Base-by-base conservation (phyloP, 2,888 invertebrate species). In the Entomobrya proxima region DNA sequence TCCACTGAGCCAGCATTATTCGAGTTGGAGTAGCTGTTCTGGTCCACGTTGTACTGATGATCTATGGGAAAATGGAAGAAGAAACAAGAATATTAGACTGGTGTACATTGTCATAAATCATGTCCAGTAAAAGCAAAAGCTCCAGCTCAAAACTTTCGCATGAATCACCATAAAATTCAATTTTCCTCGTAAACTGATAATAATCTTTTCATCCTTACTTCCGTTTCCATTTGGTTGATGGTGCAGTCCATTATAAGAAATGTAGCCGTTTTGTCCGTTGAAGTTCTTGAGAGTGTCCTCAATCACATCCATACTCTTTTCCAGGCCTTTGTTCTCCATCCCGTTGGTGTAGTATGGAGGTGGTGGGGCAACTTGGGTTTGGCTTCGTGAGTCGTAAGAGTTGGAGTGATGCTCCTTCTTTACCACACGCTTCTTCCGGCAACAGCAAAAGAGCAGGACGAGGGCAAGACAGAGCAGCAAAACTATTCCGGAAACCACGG, bases 1-100 rank as follows among this genome's bases (percentile, higher is more conserved):
- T 98, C 97, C 84, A 97, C 97, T 91, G 97, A 97, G 90, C 97
- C 97, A n/a, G 97, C 97, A 92, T 97, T 97, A 93, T 97, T 97
- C 86, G 97, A 97, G 92, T 97, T 97, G 86, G 97, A 96, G 92
- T 97, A 97, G 92, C 96, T 96, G 92, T 96, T 96, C 85, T 90
- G 90, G 92, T 97, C 97, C 93, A 96, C 95, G 61, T 74, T 87
- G 93, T 97, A 97, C 88, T 90, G 89, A 58, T 89, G 88, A 79
- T 85, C 89, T 89, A 67, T 47, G 35, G 5, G 44, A 75, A 61
- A 37, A 47, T 9, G n/a, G n/a, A 61, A 27, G 35, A 64, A 24
- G 15, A 64, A 21, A 72, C 21, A 37, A 40, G 44, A 24, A 47
- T 32, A 13, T 78, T n/a, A n/a, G n/a, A n/a, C n/a, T n/a, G n/a